Evolutionary conservation across 2,797 vertebrate species (phyloP).

Genomic region (Peromyscus aztecus): DNA sequence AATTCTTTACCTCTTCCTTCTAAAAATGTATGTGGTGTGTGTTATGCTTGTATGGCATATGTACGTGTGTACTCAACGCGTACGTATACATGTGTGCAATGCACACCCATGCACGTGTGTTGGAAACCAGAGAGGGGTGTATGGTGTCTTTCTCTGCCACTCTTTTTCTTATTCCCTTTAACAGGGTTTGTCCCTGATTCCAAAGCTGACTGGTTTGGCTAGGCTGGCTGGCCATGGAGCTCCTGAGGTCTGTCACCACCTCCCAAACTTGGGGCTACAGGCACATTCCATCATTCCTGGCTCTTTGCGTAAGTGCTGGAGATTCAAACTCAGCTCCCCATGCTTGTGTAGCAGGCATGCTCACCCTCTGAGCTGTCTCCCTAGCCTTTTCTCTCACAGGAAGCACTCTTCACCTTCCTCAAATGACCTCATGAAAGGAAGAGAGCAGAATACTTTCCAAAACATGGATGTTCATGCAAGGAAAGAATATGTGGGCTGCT

Average conservation of each 20-base stretch:
- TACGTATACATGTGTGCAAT: not conserved
- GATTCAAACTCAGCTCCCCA: not conserved
- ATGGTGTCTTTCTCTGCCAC: not conserved
- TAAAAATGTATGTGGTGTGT: not conserved
- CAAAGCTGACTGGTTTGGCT: not conserved
- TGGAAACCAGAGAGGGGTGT: not conserved
- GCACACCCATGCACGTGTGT: not conserved
- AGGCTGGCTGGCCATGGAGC: not conserved
- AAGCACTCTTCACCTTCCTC: not conserved
- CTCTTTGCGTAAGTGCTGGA: too few species aligned
- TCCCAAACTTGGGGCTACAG: not conserved
- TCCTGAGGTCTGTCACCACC: not conserved
- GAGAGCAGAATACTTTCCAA: not conserved
- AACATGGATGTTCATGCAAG: not conserved
- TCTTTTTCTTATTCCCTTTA: not conserved
- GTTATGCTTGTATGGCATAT: not conserved
- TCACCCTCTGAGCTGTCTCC: not conserved
- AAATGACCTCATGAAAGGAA: not conserved
- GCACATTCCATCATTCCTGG: not conserved
- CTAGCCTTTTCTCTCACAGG: not conserved
- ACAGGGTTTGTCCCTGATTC: not conserved
- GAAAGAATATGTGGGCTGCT: not conserved
- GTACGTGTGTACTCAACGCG: not conserved
- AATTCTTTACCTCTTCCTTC: slow-evolving; percentile 17
- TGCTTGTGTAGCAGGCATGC: fast-evolving